Evolutionary conservation across 2,113 vertebrate species (phyloP).

Genomic region (Paratilapia polleni): DNA sequence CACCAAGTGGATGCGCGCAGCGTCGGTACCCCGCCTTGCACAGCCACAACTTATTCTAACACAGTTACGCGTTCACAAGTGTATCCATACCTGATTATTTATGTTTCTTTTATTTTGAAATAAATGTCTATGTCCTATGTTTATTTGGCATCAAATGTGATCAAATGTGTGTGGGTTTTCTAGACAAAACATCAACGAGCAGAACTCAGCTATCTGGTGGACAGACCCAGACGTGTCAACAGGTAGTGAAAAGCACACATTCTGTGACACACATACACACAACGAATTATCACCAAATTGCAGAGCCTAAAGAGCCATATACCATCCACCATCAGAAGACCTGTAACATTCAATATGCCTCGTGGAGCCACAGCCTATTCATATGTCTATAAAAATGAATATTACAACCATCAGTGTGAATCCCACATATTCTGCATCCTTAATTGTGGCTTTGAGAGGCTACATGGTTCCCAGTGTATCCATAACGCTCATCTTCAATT

Average conservation of each 20-base stretch:
- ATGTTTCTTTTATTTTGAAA: not conserved
- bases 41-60: slow-evolving; percentile 3
- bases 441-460: slow-evolving; percentile 58
- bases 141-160: not conserved
- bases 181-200: slow-evolving; percentile 98
- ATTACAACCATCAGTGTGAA: slow-evolving; percentile 45
- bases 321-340: slow-evolving; percentile 29
- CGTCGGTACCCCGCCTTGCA: not conserved
- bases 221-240: slow-evolving; percentile 98
- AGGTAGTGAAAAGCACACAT: slow-evolving; percentile 83
- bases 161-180: slow-evolving; percentile 67
- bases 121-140: not conserved
- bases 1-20: slow-evolving; percentile 46
- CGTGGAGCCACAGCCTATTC: slow-evolving; percentile 36
- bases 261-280: not conserved
- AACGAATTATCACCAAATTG: not conserved
- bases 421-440: slow-evolving; percentile 37
- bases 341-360: slow-evolving; percentile 35
- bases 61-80: not conserved
- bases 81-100: not conserved
- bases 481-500: slow-evolving; percentile 73
- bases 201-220: slow-evolving; percentile 98
- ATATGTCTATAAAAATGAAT: slow-evolving; percentile 54
- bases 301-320: not conserved
- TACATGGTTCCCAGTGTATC: slow-evolving; percentile 57